Evolutionary conservation across 2,113 vertebrate genomes (phyloP), one percentile per base, ranked within the genome.

Genomic region (Chionis minor): DNA sequence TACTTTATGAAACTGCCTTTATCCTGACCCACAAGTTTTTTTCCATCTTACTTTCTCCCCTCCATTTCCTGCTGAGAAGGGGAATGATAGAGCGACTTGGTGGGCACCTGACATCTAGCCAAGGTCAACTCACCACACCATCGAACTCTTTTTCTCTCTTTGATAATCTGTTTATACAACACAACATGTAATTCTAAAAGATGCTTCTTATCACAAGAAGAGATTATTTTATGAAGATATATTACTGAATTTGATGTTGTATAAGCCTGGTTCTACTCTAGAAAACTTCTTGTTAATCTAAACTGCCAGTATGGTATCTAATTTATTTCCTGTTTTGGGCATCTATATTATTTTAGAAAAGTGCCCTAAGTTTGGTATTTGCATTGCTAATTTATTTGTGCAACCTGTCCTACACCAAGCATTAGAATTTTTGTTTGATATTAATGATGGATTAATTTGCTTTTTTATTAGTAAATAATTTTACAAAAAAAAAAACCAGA

Each of bases 1-100:
- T 44, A 9, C 8, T 88, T 69, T 71, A 63, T 45, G 47, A 63
- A 79, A 38, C 2, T 21, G 26, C 6, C 28, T 78, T 78, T 67
- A 32, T 21, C 33, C 86, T 69, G 17, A 42, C 5, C 22, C 14
- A 19, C 0, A 2, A 58, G 5, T 2, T 42, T 2, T 27, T 52
- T 81, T 14, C 27, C 35, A 23, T 47, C 9, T 59, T n/a, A 10
- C 49, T 79, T 89, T 82, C 10, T 61, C 1, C 13, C 12, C 2
- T 2, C 14, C 8, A 14, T 63, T 14, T 55, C 45, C n/a, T 61
- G 28, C 3, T n/a, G 6, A 65, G 18, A 6, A 75, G 8, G 3
- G 6, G 11, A 63, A 16, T 18, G 10, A 38, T 16, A 67, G 54
- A 78, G 12, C 0, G 3, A 14, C 4, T 63, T 54, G 22, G 15